Conservation (phyloP, 2,888 invertebrate species). For the Actias luna region DNA sequence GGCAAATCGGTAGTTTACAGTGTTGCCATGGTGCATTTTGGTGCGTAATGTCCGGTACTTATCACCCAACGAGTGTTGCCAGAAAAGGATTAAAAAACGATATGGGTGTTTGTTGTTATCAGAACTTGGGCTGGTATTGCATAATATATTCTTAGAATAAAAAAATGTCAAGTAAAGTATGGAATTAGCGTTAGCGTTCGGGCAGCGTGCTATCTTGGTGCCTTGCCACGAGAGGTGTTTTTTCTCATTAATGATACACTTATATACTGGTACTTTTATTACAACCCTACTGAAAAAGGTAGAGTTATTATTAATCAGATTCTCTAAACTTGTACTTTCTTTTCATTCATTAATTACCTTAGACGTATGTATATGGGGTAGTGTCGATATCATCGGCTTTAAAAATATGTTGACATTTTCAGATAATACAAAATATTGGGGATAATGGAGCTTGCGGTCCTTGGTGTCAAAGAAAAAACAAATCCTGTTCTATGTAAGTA, state of each 20-base stretch:
- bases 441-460: background rate
- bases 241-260: background rate
- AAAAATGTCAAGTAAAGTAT: too few relatives aligned
- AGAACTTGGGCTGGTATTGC: background rate
- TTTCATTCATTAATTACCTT: too few relatives aligned
- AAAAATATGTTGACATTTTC: constrained; percentile 14
- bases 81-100: background rate
- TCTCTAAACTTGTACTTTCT: too few relatives aligned
- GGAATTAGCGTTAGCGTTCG: too few relatives aligned
- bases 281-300: too few relatives aligned
- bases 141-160: background rate
- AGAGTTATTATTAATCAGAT: too few relatives aligned
- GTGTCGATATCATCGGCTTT: background rate
- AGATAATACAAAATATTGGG: background rate
- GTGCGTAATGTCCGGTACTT: too few relatives aligned
- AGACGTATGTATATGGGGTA: background rate
- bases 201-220: too few relatives aligned
- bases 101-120: background rate
- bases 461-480: background rate
- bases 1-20: too few relatives aligned
- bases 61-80: too few relatives aligned
- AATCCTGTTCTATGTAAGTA: background rate
- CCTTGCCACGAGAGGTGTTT: background rate
- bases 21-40: too few relatives aligned
- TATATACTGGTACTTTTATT: background rate